These are phyloP conservation scores for Polyploca ridens DNA, from an alignment of 2,888 invertebrate genomes.

Conservation along the genomic window DNA sequence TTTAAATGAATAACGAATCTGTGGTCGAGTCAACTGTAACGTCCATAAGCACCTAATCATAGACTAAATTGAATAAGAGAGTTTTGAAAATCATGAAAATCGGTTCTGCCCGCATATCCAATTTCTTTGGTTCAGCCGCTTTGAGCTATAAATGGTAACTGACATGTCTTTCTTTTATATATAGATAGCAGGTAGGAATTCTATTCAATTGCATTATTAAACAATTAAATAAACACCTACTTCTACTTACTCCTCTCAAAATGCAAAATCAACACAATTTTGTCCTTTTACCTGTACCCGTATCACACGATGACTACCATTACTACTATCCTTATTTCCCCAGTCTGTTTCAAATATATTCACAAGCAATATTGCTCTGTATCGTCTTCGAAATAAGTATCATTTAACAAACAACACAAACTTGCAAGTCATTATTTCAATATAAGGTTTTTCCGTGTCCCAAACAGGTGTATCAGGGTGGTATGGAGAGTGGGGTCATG, in stretches of 20 bases:
- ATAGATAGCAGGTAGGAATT: no score
- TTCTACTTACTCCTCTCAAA: background rate
- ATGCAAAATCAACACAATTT: slow-evolving; percentile 9
- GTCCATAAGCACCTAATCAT: no score
- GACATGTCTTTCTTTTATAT: no score
- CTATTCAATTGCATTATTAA: background rate
- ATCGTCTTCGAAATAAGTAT: background rate
- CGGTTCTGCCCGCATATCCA: no score
- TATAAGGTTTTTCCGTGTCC: slow-evolving; percentile 11
- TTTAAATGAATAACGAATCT: no score
- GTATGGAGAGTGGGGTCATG: background rate
- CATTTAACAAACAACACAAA: slow-evolving; percentile 2
- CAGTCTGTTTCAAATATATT: background rate
- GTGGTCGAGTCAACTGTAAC: no score
- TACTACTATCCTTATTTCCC: slow-evolving; percentile 7
- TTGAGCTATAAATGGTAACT: no score
- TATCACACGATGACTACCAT: slow-evolving; percentile 1
- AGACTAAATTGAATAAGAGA: no score
- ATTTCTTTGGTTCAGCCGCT: no score
- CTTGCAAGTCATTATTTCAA: slow-evolving; percentile 11
- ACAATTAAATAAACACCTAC: background rate
- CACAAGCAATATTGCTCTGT: background rate
- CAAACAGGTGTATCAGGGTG: slow-evolving; percentile 11
- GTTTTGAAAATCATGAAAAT: no score
- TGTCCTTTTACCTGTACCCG: background rate